Evolutionary conservation across 2,888 invertebrate genomes (phyloP).

Genomic region (Enoplolaimus lenunculus): DNA sequence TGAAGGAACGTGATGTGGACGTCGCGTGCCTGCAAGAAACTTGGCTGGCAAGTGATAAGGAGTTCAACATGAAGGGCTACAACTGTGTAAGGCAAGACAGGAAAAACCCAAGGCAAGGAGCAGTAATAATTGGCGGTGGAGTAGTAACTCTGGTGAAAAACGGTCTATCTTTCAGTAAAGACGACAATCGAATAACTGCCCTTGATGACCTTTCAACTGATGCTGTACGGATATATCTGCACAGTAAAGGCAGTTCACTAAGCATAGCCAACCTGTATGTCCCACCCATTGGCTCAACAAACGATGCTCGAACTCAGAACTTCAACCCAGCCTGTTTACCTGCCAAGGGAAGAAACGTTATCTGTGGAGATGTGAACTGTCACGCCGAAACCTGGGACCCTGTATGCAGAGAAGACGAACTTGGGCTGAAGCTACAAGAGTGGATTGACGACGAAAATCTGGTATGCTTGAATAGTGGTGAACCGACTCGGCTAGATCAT

Average conservation of each 20-base stretch:
- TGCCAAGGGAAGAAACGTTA: not conserved
- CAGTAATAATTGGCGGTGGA: conserved; percentile 7
- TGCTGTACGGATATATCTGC: not conserved
- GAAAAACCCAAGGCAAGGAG: conserved; percentile 1
- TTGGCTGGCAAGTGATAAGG: not conserved
- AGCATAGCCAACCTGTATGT: conserved; percentile 2
- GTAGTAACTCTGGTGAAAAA: not conserved
- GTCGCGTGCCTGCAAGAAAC: conserved; percentile 11
- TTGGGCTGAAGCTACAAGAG: conserved; percentile 1
- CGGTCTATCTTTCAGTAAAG: not conserved
- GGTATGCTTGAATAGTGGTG: not conserved
- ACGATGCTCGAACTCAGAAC: not conserved
- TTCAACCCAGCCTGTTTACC: conserved; percentile 6
- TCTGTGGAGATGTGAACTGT: conserved; percentile 9
- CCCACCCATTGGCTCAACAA: conserved; percentile 6
- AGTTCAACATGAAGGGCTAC: not conserved
- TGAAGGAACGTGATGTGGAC: conserved; percentile 5
- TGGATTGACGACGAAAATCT: conserved; percentile 2
- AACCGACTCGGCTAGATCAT: not conserved
- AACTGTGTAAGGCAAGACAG: not conserved
- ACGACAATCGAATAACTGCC: not conserved
- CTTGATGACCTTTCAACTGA: not conserved
- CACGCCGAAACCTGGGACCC: conserved; percentile 10
- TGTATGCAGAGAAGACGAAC: not conserved
- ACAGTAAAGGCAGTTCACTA: not conserved